These are phyloP conservation scores for Porites rus DNA, from an alignment of 92 coral and sea anemone genomes.

Conservation along the genomic window DNA sequence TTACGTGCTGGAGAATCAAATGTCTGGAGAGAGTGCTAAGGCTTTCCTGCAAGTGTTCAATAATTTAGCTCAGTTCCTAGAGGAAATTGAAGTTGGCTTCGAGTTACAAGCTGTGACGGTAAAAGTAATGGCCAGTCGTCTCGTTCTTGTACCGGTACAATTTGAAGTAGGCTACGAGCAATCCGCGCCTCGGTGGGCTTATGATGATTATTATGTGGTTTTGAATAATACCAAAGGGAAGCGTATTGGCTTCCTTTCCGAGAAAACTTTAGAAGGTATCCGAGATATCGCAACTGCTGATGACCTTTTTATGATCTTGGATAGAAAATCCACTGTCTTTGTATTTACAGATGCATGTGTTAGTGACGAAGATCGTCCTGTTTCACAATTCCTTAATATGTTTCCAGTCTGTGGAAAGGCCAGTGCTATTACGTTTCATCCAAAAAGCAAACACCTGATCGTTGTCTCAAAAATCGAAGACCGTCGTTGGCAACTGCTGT, in stretches of 20 bases:
- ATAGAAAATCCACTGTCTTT: background rate
- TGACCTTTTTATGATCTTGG: background rate
- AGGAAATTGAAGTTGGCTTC: no score
- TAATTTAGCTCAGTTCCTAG: no score
- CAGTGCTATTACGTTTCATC: background rate
- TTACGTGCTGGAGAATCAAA: background rate
- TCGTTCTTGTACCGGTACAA: no score
- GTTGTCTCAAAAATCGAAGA: background rate
- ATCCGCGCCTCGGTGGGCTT: no score
- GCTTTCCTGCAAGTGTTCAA: no score
- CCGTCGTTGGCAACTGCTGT: background rate
- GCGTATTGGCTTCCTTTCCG: background rate
- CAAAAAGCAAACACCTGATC: background rate
- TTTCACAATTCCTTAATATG: background rate
- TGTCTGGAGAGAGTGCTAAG: background rate
- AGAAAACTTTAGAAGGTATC: accelerated
- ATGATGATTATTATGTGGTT: no score
- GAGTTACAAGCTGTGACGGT: no score
- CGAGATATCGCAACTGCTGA: background rate
- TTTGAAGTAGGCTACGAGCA: no score
- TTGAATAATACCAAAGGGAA: background rate
- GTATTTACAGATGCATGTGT: background rate
- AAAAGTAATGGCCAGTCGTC: no score
- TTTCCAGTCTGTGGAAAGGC: background rate
- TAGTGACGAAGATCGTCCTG: no score